phyloP scores from a whole-genome alignment of 2,797 vertebrate species.

The Gymnothorax javanicus region DNA sequence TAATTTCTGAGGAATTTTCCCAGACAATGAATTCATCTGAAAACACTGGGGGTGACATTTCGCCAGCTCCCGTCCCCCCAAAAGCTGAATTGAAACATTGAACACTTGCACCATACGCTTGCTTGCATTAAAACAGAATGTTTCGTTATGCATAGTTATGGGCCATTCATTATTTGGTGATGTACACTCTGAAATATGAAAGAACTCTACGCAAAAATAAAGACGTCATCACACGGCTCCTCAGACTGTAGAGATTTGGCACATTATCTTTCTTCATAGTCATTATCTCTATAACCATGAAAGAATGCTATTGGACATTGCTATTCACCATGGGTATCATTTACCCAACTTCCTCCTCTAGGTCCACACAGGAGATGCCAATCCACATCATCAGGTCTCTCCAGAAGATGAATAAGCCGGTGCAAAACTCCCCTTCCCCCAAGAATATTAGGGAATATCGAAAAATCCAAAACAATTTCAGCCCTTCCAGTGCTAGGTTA shows the following conservation, averaged over 20 bases:
- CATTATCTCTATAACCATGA: conserved; percentile 17
- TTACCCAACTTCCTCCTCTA: conserved; percentile 19
- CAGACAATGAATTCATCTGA: background rate
- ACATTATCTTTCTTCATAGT: conserved; percentile 15
- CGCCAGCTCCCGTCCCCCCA: background rate
- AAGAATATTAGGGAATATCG: background rate
- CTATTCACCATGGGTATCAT: conserved; percentile 17
- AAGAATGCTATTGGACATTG: conserved; percentile 13
- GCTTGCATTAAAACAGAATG: conserved; percentile 6
- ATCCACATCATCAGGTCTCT: conserved; percentile 25
- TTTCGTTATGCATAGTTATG: conserved; percentile 19
- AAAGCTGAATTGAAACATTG: background rate
- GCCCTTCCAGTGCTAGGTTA: background rate
- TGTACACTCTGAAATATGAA: background rate
- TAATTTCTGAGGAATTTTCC: background rate
- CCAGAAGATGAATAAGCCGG: background rate
- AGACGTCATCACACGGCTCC: conserved; percentile 4
- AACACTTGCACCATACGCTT: background rate
- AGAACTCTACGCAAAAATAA: conserved; percentile 22
- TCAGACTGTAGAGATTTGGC: conserved; percentile 34
- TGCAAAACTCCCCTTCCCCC: background rate
- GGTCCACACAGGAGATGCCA: conserved; percentile 4
- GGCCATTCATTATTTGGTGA: conserved; percentile 9
- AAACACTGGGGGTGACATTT: background rate
- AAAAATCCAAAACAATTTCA: conserved; percentile 12